These are phyloP conservation scores for Sebastes iracundus DNA, from an alignment of 2,797 vertebrate species.

Conservation along the genomic window DNA sequence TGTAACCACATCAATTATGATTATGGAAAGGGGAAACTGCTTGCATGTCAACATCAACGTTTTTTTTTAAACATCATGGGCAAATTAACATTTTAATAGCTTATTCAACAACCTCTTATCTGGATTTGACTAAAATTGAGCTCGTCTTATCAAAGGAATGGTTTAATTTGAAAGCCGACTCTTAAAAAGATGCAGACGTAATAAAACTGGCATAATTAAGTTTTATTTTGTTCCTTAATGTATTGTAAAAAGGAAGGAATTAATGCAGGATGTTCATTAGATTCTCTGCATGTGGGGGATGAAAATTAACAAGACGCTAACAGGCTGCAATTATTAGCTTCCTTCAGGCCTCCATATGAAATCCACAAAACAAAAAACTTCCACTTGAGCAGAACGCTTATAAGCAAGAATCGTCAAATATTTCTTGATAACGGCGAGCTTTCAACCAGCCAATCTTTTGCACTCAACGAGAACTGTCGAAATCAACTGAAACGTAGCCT, in stretches of 20 bases:
- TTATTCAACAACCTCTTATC: not conserved
- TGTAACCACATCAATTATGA: not conserved
- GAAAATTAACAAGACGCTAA: constrained; percentile 19
- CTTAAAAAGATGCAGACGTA: not conserved
- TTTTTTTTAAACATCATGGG: not conserved
- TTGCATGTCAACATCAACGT: not conserved
- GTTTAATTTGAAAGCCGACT: not conserved
- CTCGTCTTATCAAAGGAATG: not conserved
- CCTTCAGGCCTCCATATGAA: not conserved
- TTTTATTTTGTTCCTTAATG: not conserved
- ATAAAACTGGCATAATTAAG: constrained; percentile 25
- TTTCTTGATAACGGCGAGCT: not conserved
- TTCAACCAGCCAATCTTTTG: not conserved
- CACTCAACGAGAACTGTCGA: not conserved
- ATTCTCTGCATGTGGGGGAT: constrained; percentile 14
- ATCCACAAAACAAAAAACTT: not conserved
- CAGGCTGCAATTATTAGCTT: constrained; percentile 4
- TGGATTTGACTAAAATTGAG: not conserved
- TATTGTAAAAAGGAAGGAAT: constrained; percentile 12
- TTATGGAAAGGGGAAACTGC: not conserved
- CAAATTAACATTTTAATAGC: constrained; percentile 43
- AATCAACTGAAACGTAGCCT: not conserved
- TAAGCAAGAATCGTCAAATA: not conserved
- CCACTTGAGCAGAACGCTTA: not conserved
- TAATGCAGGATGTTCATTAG: constrained; percentile 27